These are phyloP conservation scores for Seriola quinqueradiata DNA, from an alignment of 2,113 vertebrate genomes.

Conservation along the genomic window DNA sequence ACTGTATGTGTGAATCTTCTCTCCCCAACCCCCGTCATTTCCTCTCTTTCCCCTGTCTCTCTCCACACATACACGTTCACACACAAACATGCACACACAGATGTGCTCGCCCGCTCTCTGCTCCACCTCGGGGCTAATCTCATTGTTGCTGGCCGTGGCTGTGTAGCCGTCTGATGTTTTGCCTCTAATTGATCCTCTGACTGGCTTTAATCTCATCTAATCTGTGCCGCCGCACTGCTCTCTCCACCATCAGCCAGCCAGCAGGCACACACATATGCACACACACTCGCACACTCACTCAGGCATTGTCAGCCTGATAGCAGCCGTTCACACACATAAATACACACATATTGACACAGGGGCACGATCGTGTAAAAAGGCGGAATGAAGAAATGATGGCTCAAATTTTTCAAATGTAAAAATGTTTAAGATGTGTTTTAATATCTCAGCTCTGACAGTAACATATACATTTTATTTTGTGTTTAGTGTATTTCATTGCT, in stretches of 20 bases:
- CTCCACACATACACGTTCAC: conserved; percentile 4
- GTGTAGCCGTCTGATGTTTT: conserved; percentile 85
- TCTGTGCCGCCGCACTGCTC: conserved; percentile 82
- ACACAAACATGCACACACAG: conserved; percentile 9
- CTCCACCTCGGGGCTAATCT: conserved; percentile 82
- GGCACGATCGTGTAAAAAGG: neutral
- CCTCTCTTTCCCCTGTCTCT: conserved; percentile 4
- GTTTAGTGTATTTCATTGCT: neutral
- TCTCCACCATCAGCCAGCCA: conserved; percentile 75
- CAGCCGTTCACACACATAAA: neutral
- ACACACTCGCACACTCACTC: conserved; percentile 1
- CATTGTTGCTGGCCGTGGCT: conserved; percentile 80
- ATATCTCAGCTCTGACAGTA: neutral
- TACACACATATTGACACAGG: neutral
- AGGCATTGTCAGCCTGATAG: conserved; percentile 12
- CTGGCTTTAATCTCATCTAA: conserved; percentile 88
- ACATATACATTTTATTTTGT: conserved; percentile 1
- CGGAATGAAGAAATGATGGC: neutral
- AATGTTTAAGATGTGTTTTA: neutral
- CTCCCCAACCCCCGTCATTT: conserved; percentile 30
- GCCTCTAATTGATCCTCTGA: conserved; percentile 88
- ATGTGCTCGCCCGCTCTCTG: conserved; percentile 51
- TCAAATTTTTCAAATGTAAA: neutral
- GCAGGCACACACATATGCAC: conserved; percentile 38
- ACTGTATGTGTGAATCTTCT: conserved; percentile 16